Evolutionary conservation across 2,888 invertebrate species (phyloP).

Genomic region (Caenorhabditis auriculariae): DNA sequence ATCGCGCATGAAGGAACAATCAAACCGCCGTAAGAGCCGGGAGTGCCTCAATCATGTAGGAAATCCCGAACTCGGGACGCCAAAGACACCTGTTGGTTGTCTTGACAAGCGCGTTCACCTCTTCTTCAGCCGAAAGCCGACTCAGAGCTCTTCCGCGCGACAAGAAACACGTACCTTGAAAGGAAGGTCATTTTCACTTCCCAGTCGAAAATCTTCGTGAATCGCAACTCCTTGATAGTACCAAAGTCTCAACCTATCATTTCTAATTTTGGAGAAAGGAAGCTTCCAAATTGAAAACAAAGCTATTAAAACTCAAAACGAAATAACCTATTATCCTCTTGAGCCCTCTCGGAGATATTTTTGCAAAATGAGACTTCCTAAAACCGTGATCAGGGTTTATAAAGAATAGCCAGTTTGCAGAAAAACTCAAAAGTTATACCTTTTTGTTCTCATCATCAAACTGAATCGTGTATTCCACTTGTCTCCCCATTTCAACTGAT

Average conservation of each 20-base stretch:
- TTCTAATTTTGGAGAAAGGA: too few relatives aligned
- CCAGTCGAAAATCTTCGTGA: too few relatives aligned
- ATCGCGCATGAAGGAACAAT: neutral
- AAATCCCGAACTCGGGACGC: constrained; percentile 94
- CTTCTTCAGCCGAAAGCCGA: constrained; percentile 72
- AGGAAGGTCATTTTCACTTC: too few relatives aligned
- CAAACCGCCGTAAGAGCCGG: constrained; percentile 76
- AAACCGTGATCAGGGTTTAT: too few relatives aligned
- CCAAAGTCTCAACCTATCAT: too few relatives aligned
- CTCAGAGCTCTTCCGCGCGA: constrained; percentile 80
- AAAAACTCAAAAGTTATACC: constrained; percentile 18
- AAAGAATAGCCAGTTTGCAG: too few relatives aligned
- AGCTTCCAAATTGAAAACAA: too few relatives aligned
- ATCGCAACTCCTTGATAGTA: too few relatives aligned
- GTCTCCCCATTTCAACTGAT: constrained; percentile 92
- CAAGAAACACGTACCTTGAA: constrained; percentile 74
- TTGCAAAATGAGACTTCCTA: too few relatives aligned
- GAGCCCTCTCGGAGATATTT: too few relatives aligned
- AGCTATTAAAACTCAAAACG: too few relatives aligned
- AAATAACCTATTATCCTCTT: too few relatives aligned
- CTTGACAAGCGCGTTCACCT: constrained; percentile 58
- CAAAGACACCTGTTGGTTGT: constrained; percentile 71
- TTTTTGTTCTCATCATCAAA: constrained; percentile 82
- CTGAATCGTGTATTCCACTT: constrained; percentile 95
- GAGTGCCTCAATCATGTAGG: constrained; percentile 97